phyloP scores from a whole-genome alignment of 2,113 vertebrate genomes.

The Hucho hucho region DNA sequence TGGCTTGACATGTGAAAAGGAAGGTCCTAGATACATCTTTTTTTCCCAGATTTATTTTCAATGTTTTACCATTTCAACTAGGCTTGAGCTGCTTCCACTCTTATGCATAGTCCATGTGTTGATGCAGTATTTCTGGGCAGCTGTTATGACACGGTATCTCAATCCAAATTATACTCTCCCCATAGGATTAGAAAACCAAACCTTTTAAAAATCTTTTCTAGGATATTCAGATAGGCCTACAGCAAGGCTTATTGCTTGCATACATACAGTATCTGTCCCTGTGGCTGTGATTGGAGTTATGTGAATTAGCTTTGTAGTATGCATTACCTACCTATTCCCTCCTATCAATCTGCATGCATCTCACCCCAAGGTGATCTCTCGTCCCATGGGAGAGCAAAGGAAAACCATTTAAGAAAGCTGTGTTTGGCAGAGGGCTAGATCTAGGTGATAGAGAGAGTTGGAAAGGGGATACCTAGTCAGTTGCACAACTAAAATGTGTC shows the following conservation, averaged over 20 bases:
- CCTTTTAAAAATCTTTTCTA: no score
- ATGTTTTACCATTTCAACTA: background rate
- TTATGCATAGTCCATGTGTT: background rate
- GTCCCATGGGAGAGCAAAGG: slow-evolving; percentile 5
- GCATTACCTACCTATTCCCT: background rate
- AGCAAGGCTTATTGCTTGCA: no score
- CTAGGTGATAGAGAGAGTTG: background rate
- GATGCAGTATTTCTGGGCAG: background rate
- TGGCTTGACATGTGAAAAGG: background rate
- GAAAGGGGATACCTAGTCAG: no score
- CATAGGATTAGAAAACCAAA: background rate
- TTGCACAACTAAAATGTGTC: no score
- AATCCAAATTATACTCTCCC: background rate
- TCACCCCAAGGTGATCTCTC: background rate
- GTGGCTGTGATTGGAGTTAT: background rate
- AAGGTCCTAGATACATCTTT: background rate
- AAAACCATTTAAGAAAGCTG: slow-evolving; percentile 23
- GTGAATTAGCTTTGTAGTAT: background rate
- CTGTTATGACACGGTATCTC: background rate
- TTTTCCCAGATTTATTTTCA: background rate
- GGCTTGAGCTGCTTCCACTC: no score
- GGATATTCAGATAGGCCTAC: no score
- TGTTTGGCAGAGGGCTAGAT: slow-evolving; percentile 13
- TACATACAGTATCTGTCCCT: background rate
- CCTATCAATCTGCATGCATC: background rate